Evolutionary conservation across 2,888 invertebrate species (phyloP).

Genomic region (Onthophagus sagittarius): DNA sequence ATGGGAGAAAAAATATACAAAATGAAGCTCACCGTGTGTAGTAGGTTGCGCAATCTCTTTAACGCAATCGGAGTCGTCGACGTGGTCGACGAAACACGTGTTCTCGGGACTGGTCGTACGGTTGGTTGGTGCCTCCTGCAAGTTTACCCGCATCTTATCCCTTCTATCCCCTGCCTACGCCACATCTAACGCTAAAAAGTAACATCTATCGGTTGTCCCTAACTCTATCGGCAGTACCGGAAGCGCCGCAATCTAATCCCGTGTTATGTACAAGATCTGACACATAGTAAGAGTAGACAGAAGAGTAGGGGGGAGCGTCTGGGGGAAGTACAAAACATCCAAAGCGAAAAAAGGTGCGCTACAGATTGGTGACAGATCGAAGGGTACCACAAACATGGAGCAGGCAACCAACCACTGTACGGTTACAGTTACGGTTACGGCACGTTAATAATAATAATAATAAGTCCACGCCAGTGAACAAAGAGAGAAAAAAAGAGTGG

Average conservation of each 20-base stretch:
- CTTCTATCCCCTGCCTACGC: constrained; percentile 20
- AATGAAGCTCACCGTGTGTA: constrained; percentile 44
- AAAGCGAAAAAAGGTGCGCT: constrained; percentile 46
- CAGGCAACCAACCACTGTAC: constrained; percentile 53
- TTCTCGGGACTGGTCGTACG: constrained; percentile 46
- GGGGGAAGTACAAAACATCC: constrained; percentile 36
- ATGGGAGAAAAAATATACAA: neutral
- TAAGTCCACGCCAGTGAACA: constrained; percentile 30
- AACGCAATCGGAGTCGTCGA: constrained; percentile 38
- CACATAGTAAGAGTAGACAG: neutral
- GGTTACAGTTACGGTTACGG: constrained; percentile 22
- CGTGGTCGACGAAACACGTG: constrained; percentile 43
- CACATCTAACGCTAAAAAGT: constrained; percentile 11
- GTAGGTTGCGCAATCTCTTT: constrained; percentile 39
- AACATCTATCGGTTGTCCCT: constrained; percentile 13
- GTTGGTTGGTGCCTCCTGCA: constrained; percentile 49
- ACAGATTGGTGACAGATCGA: constrained; percentile 48
- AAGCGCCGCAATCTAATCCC: neutral
- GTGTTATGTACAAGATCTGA: neutral
- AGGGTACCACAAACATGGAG: constrained; percentile 54
- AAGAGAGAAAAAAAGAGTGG: neutral
- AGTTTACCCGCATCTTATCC: constrained; percentile 41
- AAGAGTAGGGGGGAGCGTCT: neutral
- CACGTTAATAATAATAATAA: no score
- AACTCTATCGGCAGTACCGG: neutral